Conservation (phyloP, 2,113 vertebrate species). For the Mesitornis unicolor region DNA sequence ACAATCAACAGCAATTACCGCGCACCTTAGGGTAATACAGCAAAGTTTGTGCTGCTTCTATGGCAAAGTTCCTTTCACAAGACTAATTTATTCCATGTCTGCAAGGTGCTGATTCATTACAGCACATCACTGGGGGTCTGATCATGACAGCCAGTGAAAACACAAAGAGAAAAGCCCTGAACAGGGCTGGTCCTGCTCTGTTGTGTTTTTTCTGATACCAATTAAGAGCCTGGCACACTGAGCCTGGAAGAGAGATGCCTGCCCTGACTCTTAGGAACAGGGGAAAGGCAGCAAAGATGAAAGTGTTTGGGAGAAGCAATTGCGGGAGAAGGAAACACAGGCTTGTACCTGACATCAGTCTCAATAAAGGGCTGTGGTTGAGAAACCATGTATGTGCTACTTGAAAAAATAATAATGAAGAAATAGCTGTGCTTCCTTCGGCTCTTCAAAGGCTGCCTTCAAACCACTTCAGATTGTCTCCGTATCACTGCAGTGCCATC, state of each 20-base stretch:
- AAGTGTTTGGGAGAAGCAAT: neutral
- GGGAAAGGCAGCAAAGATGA: neutral
- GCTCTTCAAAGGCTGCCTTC: neutral
- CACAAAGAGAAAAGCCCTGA: neutral
- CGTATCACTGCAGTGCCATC: neutral
- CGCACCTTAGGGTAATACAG: conserved; percentile 43
- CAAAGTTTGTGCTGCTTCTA: conserved; percentile 24
- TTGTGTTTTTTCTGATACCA: neutral
- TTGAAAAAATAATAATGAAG: neutral
- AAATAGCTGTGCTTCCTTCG: neutral
- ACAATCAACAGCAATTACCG: conserved; percentile 52
- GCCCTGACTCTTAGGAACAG: neutral
- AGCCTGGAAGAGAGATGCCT: neutral
- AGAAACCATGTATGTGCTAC: neutral
- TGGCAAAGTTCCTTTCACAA: conserved; percentile 15
- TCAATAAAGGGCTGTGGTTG: neutral
- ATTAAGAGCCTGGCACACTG: neutral
- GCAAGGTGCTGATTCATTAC: conserved; percentile 54
- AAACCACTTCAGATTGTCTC: neutral
- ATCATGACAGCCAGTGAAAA: neutral
- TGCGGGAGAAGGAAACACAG: neutral
- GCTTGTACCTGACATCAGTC: neutral
- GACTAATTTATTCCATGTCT: conserved; percentile 37
- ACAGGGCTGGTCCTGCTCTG: neutral
- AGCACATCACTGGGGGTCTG: neutral